phyloP scores from a whole-genome alignment of 1,140 invertebrate species.

The Ladona fulva region DNA sequence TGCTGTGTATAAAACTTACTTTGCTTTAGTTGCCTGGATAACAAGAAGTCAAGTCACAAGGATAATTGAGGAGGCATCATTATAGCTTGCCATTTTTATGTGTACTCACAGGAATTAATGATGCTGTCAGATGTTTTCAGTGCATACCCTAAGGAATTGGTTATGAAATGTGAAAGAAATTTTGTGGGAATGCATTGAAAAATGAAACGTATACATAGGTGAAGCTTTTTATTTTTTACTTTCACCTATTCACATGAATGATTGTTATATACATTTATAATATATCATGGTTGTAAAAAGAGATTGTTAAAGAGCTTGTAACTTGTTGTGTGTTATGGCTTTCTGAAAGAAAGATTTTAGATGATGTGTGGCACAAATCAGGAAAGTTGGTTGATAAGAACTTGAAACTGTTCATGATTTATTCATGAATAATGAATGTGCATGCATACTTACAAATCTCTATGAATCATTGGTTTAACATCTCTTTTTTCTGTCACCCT shows the following conservation, averaged over 20 bases:
- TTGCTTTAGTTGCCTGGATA: background rate
- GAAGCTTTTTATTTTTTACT: conserved; percentile 8
- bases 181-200: background rate
- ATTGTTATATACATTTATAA: background rate
- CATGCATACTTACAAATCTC: background rate
- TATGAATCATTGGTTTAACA: background rate
- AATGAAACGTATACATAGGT: background rate
- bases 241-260: background rate
- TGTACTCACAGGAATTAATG: no score
- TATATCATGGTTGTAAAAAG: background rate
- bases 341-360: background rate
- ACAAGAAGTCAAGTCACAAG: background rate
- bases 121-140: no score
- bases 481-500: background rate
- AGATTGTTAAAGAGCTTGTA: background rate
- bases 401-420: background rate
- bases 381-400: background rate
- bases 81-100: no score
- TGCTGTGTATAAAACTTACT: background rate
- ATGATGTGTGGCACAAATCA: background rate
- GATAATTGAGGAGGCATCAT: no score
- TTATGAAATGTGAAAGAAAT: no score
- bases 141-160: no score
- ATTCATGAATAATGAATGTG: background rate
- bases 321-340: background rate